Evolutionary conservation across 2,888 invertebrate species (phyloP).

Genomic region (Lissocephala sabroskyi): DNA sequence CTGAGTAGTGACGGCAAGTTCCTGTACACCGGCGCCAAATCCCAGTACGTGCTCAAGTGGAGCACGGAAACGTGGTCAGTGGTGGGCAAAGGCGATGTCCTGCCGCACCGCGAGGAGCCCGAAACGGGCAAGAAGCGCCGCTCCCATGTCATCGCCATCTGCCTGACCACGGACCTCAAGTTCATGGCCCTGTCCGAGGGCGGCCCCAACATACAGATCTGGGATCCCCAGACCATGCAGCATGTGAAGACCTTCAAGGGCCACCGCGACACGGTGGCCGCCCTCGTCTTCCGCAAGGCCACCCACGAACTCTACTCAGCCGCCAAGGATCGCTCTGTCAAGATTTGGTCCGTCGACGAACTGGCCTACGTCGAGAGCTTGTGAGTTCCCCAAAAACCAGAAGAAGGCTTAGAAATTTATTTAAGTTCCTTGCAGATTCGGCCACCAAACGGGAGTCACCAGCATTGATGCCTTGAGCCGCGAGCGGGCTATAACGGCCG

Average conservation of each 20-base stretch:
- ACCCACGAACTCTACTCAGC: slow-evolving; percentile 89
- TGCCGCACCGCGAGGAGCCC: slow-evolving; percentile 70
- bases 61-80: slow-evolving; percentile 78
- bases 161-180: slow-evolving; percentile 85
- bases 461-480: slow-evolving; percentile 89
- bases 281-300: slow-evolving; percentile 87
- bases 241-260: slow-evolving; percentile 86
- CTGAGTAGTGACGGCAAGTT: slow-evolving; percentile 81
- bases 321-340: slow-evolving; percentile 85
- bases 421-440: slow-evolving; percentile 75
- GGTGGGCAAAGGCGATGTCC: slow-evolving; percentile 73
- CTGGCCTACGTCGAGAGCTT: slow-evolving; percentile 96
- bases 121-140: slow-evolving; percentile 60
- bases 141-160: slow-evolving; percentile 77
- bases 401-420: neutral
- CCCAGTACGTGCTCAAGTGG: slow-evolving; percentile 91
- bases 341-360: slow-evolving; percentile 97
- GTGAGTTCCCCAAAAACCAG: slow-evolving; percentile 69
- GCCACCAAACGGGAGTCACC: slow-evolving; percentile 90
- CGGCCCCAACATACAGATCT: slow-evolving; percentile 83
- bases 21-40: slow-evolving; percentile 90
- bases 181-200: slow-evolving; percentile 84
- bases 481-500: slow-evolving; percentile 90
- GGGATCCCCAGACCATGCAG: slow-evolving; percentile 85
- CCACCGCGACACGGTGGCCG: slow-evolving; percentile 82